A percentile compares a stretch with the other conserved stretches of the same genome.
These are phyloP conservation scores for Chironomus tentans DNA, from an alignment of 2,888 invertebrate genomes.

Conservation along the genomic window DNA sequence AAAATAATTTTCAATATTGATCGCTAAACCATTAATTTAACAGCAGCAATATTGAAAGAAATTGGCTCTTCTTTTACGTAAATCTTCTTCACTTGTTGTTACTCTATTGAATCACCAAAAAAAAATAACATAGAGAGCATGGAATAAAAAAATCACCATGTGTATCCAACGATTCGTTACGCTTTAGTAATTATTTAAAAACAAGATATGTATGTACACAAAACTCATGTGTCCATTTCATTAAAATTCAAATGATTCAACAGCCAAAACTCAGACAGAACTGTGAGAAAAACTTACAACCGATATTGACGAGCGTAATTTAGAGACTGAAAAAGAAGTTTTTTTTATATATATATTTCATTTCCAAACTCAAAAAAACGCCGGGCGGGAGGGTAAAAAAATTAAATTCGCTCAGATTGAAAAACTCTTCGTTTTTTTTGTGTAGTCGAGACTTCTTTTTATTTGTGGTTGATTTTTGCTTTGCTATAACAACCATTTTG, in stretches of 20 bases:
- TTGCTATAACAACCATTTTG: constrained; percentile 16
- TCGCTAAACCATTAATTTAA: not conserved
- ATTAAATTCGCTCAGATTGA: constrained; percentile 3
- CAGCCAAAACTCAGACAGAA: not conserved
- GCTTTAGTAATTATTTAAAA: constrained; percentile 26
- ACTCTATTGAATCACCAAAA: not conserved
- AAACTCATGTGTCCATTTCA: not conserved
- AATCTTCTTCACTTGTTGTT: constrained; percentile 3
- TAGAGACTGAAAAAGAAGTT: constrained; percentile 5
- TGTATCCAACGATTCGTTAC: constrained; percentile 18
- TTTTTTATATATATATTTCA: not conserved
- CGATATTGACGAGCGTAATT: not conserved
- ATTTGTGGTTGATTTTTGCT: constrained; percentile 18
- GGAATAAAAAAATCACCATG: constrained; percentile 12
- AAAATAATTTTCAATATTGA: not conserved
- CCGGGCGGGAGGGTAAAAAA: not conserved
- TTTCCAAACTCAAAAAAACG: not conserved
- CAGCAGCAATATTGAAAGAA: not conserved
- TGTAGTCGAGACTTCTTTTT: not conserved
- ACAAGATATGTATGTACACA: not conserved
- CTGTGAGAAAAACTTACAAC: not conserved
- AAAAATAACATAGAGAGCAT: not conserved
- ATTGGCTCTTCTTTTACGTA: not conserved
- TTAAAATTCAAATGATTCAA: not conserved
- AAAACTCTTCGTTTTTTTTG: not conserved